Evolutionary conservation across 2,888 invertebrate genomes (phyloP), one percentile per base, ranked within the genome.

Genomic region (Acleris literana): DNA sequence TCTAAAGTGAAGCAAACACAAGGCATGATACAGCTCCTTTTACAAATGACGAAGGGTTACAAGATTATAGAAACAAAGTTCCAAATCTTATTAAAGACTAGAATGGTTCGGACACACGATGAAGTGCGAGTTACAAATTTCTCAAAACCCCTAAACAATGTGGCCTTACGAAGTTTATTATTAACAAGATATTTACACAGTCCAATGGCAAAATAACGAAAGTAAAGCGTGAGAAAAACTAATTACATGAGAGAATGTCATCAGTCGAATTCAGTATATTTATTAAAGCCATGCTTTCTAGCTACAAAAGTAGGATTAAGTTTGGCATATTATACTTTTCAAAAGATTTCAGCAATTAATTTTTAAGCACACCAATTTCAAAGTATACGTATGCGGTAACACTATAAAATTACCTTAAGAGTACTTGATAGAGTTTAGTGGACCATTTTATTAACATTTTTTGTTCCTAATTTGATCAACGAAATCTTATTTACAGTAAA

Each of bases 381-480:
- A 80, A 80, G 82, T 86, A 83, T 85, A 87, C 85, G 73, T 75
- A 81, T 80, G 84, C 84, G 75, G 76, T 74, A 78, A 81, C 81
- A 81, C 76, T 74, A 57, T 76, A 74, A 74, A 75, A 72, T 79
- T 79, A 84, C 74, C 86, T 87, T 89, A 89, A 80, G 61, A 81
- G 85, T 87, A 87, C 75, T 83, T 83, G 82, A 85, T 88, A 84
- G 81, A 85, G 75, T 84, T 87, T 88, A 91, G 88, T 91, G 91
- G 92, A 92, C 91, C 92, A 85, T 90, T 86, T 82, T 80, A 77
- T 77, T 70, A 76, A 73, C 73, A 77, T 75, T 76, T 76, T 84
- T 88, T 85, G 85, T 87, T 88, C 83, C 77, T 85, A 84, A 79
- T 83, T 87, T 87, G 88, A 86, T 87, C 87, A 85, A 85, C 73